Percentiles rank a stretch among this genome's conserved stretches.
phyloP scores from a whole-genome alignment of 2,888 invertebrate species.

The Caenorhabditis japonica region DNA sequence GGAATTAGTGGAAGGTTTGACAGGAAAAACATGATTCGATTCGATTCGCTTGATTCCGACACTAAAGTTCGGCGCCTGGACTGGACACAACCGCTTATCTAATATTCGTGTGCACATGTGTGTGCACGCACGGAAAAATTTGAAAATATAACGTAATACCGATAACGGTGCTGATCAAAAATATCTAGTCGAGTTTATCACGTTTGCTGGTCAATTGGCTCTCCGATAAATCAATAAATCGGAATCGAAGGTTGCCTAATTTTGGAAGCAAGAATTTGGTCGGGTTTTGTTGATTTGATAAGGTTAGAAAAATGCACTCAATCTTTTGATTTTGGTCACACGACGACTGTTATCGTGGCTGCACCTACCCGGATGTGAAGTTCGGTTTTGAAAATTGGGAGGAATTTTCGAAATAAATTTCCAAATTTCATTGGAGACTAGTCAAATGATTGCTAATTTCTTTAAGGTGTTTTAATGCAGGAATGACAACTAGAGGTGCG shows the following conservation, averaged over 20 bases:
- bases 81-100: constrained; percentile 22
- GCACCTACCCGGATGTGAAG: constrained; percentile 12
- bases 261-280: constrained; percentile 3
- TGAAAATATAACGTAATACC: constrained; percentile 4
- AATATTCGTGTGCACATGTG: constrained; percentile 20
- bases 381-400: too few relatives aligned
- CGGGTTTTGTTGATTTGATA: constrained; percentile 3
- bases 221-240: constrained; percentile 28
- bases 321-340: constrained; percentile 40
- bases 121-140: constrained; percentile 36
- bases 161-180: constrained; percentile 32
- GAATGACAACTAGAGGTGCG: too few relatives aligned
- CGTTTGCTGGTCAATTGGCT: constrained; percentile 9
- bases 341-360: constrained; percentile 18
- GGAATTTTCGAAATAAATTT: too few relatives aligned
- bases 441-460: too few relatives aligned
- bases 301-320: constrained; percentile 28
- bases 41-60: too few relatives aligned
- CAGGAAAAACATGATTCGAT: too few relatives aligned
- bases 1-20: too few relatives aligned
- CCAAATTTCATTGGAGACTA: too few relatives aligned
- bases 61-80: constrained; percentile 18
- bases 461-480: too few relatives aligned
- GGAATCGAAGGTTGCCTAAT: constrained; percentile 2
- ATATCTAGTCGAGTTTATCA: constrained; percentile 41